Percentiles rank a stretch among this genome's conserved stretches.
Conservation (phyloP, 92 coral and sea anemone genomes). For the Heliopora coerulea region DNA sequence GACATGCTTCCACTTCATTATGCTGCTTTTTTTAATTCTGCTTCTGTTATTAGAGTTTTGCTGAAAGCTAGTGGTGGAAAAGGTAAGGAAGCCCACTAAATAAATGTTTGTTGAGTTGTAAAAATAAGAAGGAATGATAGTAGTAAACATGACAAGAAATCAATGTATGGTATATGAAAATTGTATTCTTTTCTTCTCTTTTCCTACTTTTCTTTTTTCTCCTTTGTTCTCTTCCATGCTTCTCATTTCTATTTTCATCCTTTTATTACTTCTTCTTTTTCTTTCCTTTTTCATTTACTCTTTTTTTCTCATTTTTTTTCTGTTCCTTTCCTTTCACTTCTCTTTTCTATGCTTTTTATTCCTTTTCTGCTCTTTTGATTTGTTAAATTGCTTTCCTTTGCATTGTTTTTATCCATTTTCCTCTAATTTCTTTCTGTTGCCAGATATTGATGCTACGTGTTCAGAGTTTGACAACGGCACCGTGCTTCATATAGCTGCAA, state of each 20-base stretch:
- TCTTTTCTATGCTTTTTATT: neutral
- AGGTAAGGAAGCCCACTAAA: no score
- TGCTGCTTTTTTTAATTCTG: slow-evolving; percentile 93
- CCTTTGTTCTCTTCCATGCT: neutral
- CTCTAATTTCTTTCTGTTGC: neutral
- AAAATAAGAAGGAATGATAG: no score
- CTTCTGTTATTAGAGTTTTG: slow-evolving; percentile 74
- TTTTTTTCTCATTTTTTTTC: neutral
- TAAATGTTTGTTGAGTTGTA: neutral
- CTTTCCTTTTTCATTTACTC: neutral
- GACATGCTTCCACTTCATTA: slow-evolving; percentile 97
- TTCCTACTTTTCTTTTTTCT: neutral
- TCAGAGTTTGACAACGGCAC: slow-evolving; percentile 96
- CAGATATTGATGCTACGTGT: slow-evolving; percentile 85
- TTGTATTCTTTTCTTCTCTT: no score
- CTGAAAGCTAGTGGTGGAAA: slow-evolving; percentile 79
- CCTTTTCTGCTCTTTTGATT: neutral
- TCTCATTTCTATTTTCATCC: neutral
- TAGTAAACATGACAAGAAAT: no score
- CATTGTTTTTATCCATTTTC: neutral
- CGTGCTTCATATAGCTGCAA: slow-evolving; percentile 86
- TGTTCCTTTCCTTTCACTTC: neutral
- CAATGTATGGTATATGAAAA: no score
- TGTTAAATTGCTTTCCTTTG: neutral
- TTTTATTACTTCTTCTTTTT: neutral